A percentile compares a stretch with the other conserved stretches of the same genome.
Evolutionary conservation across 2,113 vertebrate species (phyloP).

Genomic region (Labrus mixtus): DNA sequence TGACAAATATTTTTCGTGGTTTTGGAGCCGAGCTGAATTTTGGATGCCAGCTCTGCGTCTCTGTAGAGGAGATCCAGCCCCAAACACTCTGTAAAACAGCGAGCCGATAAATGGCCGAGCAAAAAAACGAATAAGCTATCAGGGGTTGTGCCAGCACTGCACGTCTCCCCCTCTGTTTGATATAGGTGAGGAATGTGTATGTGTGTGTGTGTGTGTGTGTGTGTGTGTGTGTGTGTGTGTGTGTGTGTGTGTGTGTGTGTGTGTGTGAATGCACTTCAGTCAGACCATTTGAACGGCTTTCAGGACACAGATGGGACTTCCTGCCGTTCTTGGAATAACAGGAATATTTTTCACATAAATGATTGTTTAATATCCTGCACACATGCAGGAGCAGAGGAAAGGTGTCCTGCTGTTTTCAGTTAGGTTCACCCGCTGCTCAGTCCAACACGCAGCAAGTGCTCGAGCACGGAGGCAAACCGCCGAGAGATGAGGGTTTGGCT

Average conservation of each 20-base stretch:
- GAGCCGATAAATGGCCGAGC: neutral
- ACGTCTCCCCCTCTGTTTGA: neutral
- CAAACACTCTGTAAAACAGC: neutral
- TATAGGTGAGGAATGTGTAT: conserved; percentile 54
- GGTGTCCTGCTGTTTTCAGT: conserved; percentile 40
- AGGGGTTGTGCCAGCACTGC: conserved; percentile 17
- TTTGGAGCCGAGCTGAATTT: conserved; percentile 12
- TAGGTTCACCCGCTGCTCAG: conserved; percentile 17
- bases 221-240: too few relatives aligned
- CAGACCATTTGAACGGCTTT: conserved; percentile 32
- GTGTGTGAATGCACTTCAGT: conserved; percentile 6
- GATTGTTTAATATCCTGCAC: conserved; percentile 67
- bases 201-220: too few relatives aligned
- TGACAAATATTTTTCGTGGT: conserved; percentile 23
- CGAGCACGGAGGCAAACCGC: neutral
- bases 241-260: too few relatives aligned
- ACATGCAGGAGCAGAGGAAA: conserved; percentile 26
- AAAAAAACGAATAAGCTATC: neutral
- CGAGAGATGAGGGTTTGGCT: conserved; percentile 22
- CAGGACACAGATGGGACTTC: conserved; percentile 73
- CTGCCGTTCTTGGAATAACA: conserved; percentile 62
- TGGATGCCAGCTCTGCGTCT: conserved; percentile 18
- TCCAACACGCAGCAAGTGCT: conserved; percentile 29
- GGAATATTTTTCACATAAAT: conserved; percentile 52
- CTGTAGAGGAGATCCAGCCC: conserved; percentile 18